Evolutionary conservation across 2,888 invertebrate genomes (phyloP).

Genomic region (Latheticus oryzae): DNA sequence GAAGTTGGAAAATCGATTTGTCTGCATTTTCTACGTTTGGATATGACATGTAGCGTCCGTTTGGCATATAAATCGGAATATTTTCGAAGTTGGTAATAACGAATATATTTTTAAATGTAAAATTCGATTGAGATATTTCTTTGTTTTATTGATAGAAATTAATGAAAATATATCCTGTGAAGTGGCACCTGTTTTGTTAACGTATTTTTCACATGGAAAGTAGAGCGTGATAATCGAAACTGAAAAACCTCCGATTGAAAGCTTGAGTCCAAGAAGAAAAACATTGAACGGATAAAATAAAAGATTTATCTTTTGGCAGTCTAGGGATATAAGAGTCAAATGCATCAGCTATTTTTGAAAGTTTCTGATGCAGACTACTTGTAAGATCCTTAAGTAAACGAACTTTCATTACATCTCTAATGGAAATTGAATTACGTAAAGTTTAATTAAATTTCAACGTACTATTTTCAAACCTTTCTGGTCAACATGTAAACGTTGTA

Average conservation of each 20-base stretch:
- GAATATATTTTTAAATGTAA: too few species aligned
- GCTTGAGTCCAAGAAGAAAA: constrained; percentile 35
- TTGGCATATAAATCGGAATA: constrained; percentile 1
- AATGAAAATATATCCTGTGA: too few species aligned
- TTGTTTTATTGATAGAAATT: too few species aligned
- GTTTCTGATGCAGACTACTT: too few species aligned
- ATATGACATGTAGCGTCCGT: constrained; percentile 1
- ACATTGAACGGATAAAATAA: constrained; percentile 36
- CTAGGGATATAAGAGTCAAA: too few species aligned
- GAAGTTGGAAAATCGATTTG: constrained; percentile 2
- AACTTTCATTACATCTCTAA: constrained; percentile 17
- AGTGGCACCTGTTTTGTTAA: constrained; percentile 37
- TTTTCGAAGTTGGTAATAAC: neutral
- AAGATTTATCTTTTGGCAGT: constrained; percentile 16
- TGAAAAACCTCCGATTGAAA: constrained; percentile 44
- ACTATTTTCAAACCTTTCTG: constrained; percentile 48
- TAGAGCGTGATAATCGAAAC: constrained; percentile 44
- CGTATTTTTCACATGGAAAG: constrained; percentile 42
- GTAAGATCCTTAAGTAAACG: too few species aligned
- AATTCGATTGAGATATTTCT: too few species aligned
- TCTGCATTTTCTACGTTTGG: constrained; percentile 4
- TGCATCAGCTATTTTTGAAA: too few species aligned
- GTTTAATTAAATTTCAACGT: constrained; percentile 49
- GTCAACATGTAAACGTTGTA: too few species aligned
- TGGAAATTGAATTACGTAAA: constrained; percentile 44